Conservation (phyloP, 1,140 invertebrate species). For the Brachionus koreanus region DNA sequence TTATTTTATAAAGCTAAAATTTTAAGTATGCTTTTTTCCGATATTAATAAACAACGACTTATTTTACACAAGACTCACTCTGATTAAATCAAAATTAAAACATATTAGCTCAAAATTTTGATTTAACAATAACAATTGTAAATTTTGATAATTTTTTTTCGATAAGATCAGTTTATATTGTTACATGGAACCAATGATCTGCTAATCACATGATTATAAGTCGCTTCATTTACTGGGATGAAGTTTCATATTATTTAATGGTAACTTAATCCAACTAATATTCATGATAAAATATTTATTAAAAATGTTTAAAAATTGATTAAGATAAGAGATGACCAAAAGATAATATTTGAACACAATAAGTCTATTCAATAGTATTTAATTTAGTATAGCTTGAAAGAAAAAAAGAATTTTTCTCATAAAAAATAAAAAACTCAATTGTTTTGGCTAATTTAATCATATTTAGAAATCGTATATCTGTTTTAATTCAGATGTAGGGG, state of each 20-base stretch:
- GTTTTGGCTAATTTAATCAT: slow-evolving; percentile 18
- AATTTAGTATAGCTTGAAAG: slow-evolving; percentile 1
- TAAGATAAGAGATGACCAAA: background rate
- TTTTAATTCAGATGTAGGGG: background rate
- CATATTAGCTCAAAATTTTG: background rate
- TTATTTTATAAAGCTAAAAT: background rate
- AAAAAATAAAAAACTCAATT: background rate
- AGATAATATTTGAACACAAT: slow-evolving; percentile 1
- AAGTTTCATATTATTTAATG: background rate
- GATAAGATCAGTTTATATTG: background rate
- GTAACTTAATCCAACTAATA: background rate
- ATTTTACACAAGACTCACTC: background rate
- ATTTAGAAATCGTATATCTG: slow-evolving; percentile 21
- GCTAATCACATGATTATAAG: background rate
- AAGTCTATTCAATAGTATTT: background rate
- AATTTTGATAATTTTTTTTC: background rate
- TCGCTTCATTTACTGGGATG: background rate
- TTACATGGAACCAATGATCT: background rate
- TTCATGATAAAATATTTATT: background rate
- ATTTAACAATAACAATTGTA: background rate
- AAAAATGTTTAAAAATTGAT: background rate
- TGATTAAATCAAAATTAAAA: background rate
- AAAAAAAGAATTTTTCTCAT: background rate
- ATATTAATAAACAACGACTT: background rate
- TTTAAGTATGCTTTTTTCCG: background rate